Conservation (phyloP, 2,113 vertebrate species). For the Pseudorectes ferrugineus region DNA sequence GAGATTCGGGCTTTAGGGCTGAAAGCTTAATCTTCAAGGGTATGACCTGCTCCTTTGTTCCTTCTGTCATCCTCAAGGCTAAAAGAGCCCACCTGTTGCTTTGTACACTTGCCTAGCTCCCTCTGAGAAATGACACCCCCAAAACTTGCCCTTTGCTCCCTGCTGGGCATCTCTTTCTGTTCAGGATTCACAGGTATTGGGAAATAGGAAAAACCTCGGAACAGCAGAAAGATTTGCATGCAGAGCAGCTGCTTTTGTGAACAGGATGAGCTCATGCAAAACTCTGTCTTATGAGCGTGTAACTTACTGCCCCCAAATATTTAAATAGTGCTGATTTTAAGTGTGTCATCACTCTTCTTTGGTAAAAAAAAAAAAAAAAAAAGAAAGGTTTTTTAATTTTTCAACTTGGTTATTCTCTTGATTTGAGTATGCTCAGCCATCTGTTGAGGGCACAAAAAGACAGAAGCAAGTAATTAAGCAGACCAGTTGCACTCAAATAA, state of each 20-base stretch:
- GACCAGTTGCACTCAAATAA: background rate
- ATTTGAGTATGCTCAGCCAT: constrained; percentile 5
- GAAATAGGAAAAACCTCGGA: background rate
- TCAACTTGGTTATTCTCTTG: background rate
- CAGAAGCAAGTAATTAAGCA: constrained; percentile 38
- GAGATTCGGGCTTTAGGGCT: background rate
- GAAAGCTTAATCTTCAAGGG: background rate
- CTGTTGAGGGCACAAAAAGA: constrained; percentile 21
- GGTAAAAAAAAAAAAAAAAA: background rate
- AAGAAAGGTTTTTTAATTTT: background rate
- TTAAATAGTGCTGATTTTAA: background rate
- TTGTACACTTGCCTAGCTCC: background rate
- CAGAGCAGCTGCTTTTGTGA: background rate
- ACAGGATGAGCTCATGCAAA: background rate
- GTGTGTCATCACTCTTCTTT: background rate
- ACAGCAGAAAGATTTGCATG: background rate
- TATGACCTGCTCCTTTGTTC: background rate
- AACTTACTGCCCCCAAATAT: background rate
- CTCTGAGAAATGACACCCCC: background rate
- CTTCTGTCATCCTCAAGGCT: background rate
- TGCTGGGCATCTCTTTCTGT: background rate
- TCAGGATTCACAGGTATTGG: background rate
- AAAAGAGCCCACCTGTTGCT: background rate
- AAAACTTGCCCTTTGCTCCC: background rate
- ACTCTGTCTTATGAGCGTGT: fast-evolving